These are phyloP conservation scores for Cnemophilus loriae DNA, from an alignment of 2,113 vertebrate species.

Conservation along the genomic window DNA sequence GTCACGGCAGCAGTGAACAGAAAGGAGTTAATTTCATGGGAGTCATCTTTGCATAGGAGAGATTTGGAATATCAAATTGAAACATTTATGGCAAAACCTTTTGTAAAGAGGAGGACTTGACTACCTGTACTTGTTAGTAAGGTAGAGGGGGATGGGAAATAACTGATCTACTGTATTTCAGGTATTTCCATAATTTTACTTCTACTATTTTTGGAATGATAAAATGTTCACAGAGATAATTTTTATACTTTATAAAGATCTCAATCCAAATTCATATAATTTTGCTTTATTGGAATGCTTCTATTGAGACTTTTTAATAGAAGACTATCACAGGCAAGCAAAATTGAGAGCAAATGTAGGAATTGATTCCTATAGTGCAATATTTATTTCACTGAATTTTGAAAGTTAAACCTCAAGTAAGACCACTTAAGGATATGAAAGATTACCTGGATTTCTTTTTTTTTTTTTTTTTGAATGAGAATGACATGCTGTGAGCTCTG, in stretches of 20 bases:
- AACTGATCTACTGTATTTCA: background rate
- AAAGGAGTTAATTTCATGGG: slow-evolving; percentile 50
- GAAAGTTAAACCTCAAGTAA: background rate
- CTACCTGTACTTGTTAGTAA: background rate
- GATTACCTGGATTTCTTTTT: background rate
- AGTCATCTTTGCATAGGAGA: background rate
- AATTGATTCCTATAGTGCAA: background rate
- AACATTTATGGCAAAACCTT: slow-evolving; percentile 18
- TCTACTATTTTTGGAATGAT: background rate
- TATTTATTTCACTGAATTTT: slow-evolving; percentile 15
- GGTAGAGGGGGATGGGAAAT: background rate
- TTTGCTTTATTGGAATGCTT: slow-evolving; percentile 1
- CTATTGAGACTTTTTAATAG: background rate
- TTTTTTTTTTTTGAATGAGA: background rate
- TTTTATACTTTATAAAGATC: background rate
- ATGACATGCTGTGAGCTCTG: background rate
- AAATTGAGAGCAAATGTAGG: background rate
- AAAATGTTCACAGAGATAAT: background rate
- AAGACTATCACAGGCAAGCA: background rate
- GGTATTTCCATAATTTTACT: background rate
- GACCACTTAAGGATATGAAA: background rate
- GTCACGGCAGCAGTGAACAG: background rate
- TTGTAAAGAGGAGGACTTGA: background rate
- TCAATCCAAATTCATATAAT: background rate
- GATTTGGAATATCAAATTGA: slow-evolving; percentile 27